Percentiles rank a stretch among this genome's conserved stretches.
phyloP scores from a whole-genome alignment of 2,797 vertebrate species.

The Liasis olivaceus region DNA sequence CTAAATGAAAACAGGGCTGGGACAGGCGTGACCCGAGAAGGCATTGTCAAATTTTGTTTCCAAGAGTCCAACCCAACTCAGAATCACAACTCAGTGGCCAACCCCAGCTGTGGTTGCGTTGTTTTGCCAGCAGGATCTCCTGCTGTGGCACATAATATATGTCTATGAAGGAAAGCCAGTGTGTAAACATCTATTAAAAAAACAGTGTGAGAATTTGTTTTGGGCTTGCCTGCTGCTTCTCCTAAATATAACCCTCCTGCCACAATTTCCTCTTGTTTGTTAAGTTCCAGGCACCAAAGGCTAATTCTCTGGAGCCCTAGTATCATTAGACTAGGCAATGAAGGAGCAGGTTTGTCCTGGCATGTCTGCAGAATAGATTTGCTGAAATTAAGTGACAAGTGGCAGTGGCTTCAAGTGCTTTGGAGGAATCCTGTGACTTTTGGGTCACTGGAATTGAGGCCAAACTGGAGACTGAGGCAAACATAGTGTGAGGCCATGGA shows the following conservation, averaged over 20 bases:
- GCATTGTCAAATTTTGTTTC: background rate
- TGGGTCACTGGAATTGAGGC: slow-evolving; percentile 3
- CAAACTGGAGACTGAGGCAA: slow-evolving; percentile 1
- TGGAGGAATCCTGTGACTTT: slow-evolving; percentile 12
- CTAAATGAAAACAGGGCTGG: background rate
- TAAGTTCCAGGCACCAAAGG: background rate
- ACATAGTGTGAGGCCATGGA: background rate
- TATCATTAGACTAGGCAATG: background rate
- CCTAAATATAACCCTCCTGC: background rate
- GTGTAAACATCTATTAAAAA: background rate
- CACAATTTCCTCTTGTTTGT: background rate
- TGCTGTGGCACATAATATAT: background rate
- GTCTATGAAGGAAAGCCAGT: background rate
- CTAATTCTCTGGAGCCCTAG: background rate
- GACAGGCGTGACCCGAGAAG: background rate
- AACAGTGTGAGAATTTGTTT: background rate
- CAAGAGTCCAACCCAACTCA: background rate
- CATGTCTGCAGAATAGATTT: background rate
- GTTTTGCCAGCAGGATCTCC: background rate
- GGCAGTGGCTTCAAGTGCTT: background rate
- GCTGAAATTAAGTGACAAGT: slow-evolving; percentile 20
- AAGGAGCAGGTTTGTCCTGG: background rate
- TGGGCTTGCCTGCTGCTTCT: background rate
- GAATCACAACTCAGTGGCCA: background rate
- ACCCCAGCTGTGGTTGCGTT: background rate